A percentile compares a stretch with the other conserved stretches of the same genome.
Evolutionary conservation across 2,797 vertebrate genomes (phyloP).

Genomic region (Pteronotus mesoamericanus): DNA sequence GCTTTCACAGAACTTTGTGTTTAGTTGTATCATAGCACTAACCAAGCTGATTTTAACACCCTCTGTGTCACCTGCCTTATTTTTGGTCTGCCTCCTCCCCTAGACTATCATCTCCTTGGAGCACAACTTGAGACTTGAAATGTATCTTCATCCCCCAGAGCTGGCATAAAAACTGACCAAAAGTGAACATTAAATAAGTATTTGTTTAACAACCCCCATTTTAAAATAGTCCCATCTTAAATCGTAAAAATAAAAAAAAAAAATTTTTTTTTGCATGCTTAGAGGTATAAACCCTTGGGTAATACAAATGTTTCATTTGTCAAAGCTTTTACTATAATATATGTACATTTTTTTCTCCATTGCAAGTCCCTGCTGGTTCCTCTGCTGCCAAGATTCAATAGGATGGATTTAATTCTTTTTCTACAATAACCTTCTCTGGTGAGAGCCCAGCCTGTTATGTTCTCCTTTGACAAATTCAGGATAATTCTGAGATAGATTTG

Average conservation of each 20-base stretch:
- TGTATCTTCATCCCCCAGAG: neutral
- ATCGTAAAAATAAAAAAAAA: conserved; percentile 9
- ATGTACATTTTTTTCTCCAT: neutral
- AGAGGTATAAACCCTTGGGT: neutral
- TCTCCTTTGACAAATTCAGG: conserved; percentile 44
- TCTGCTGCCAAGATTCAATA: conserved; percentile 2
- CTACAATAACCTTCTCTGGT: neutral
- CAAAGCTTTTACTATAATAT: neutral
- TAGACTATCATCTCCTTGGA: neutral
- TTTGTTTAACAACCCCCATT: conserved; percentile 4
- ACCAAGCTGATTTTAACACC: neutral
- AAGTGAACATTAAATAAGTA: conserved; percentile 29
- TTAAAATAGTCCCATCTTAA: conserved; percentile 32
- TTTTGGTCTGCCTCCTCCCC: neutral
- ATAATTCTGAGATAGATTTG: conserved; percentile 30
- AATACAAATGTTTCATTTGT: neutral
- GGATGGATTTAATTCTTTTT: conserved; percentile 32
- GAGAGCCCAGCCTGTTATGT: neutral
- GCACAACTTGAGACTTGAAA: neutral
- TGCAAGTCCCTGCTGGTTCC: neutral
- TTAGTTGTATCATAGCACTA: neutral
- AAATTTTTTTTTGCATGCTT: neutral
- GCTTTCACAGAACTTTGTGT: neutral
- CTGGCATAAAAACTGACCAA: neutral
- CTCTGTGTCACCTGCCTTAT: neutral